Evolutionary conservation across 2,888 invertebrate species (phyloP).

Genomic region (Stramonita haemastoma): DNA sequence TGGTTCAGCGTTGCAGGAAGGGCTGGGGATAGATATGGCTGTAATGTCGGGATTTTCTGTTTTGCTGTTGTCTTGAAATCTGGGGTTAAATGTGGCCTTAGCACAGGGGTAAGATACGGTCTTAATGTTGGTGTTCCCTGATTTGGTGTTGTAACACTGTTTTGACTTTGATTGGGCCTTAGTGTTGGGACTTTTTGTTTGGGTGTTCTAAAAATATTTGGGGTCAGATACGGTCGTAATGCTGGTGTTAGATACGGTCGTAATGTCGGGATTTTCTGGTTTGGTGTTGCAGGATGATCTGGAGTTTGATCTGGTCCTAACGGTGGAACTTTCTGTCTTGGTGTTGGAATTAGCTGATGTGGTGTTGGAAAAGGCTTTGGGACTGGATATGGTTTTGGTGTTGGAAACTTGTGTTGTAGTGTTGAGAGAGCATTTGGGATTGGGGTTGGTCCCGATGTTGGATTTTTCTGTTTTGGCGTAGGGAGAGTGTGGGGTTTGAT

Average conservation of each 20-base stretch:
- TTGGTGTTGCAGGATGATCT: background rate
- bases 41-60: background rate
- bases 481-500: background rate
- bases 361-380: background rate
- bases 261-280: background rate
- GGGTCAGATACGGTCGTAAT: background rate
- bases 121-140: background rate
- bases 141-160: background rate
- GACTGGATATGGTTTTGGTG: background rate
- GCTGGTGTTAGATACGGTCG: background rate
- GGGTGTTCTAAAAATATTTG: background rate
- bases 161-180: background rate
- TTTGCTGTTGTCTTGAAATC: background rate
- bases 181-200: background rate
- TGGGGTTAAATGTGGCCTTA: background rate
- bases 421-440: background rate
- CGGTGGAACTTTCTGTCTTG: background rate
- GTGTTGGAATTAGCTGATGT: background rate
- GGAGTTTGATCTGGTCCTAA: background rate
- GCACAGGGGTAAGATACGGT: background rate
- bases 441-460: background rate
- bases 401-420: background rate
- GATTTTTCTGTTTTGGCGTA: background rate
- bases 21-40: background rate
- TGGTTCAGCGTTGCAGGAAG: background rate